Evolutionary conservation across 2,797 vertebrate species (phyloP), one percentile per base, ranked within the genome.

Genomic region (Helostoma temminkii): DNA sequence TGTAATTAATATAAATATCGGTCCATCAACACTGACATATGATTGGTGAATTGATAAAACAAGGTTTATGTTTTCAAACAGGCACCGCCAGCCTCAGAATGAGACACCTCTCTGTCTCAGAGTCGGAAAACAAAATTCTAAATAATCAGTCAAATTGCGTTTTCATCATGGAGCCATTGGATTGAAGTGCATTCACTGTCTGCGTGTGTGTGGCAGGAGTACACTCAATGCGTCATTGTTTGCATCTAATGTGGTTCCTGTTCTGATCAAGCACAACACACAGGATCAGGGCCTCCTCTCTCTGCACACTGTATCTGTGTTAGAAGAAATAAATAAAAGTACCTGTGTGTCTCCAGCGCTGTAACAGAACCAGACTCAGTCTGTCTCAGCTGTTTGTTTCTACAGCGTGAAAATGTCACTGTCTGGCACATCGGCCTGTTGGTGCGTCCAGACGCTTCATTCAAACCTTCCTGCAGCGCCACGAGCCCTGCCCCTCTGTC

Each of bases 401-500:
- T 12, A 34, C 1, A 57, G 18, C 6, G 25, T 6, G 49, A 7
- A 11, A 7, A n/a, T 11, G 19, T 15, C 5, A 16, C 16, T 54
- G 30, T 28, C 9, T n/a, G 1, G 21, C 16, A 9, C 12, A 1
- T 19, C 42, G 2, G 22, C n/a, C 55, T 18, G 28, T 24, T 61
- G 36, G 34, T 34, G 2, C 36, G 32, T 25, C 49, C 34, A 25
- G 34, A 32, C 30, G 39, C 34, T 50, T 39, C 49, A 57, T 73
- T 79, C 72, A 74, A 68, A 61, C 3, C 1, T 14, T 30, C 45
- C 24, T 45, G 62, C 58, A 48, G 60, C 56, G 11, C 48, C 30
- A 12, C 12, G 32, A 74, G 67, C 64, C 71, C 74, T 30, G 0
- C 75, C 82, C 71, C 65, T 67, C 24, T 34, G 24, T 26, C 36